Evolutionary conservation across 2,888 invertebrate genomes (phyloP), one percentile per base, ranked within the genome.

Genomic region (Andricus curvator): DNA sequence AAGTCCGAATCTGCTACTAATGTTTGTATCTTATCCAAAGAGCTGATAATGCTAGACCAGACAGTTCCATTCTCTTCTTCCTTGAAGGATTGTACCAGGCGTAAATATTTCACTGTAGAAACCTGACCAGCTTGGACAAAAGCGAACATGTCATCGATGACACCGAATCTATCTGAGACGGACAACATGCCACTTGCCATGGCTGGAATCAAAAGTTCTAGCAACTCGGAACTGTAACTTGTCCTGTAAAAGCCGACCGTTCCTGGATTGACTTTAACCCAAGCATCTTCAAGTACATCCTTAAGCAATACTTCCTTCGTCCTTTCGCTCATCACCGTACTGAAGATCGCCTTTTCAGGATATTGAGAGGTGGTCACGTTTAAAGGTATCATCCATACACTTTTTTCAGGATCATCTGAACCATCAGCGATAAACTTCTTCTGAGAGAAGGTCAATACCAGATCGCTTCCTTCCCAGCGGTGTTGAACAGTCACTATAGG

Each of bases 31-130:
- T 96, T 96, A 25, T 95, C 94, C 80, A 98, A 93, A 87, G 96
- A 96, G 91, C 96, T 96, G 77, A 95, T 95, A 85, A 98, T 96
- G 1, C 96, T 96, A 13, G 96, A 96, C 98, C 99, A 99, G 0
- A 99, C 99, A 0, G 98, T 98, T 93, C 96, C 99, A 93, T 99
- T 97, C 51, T 95, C 96, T 93, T 99, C 98, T 86, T 96, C 95
- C 84, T 95, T 94, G 91, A 96, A 98, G 0, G 98, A 97, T 88
- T 96, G 95, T 90, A 98, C 95, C 25, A 99, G 94, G 90, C 96
- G 95, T 80, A 99, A 93, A 1, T 96, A 96, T 91, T 97, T 96
- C 0, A 96, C 96, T 20, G 98, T 97, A 83, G 96, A 95, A 8
- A 96, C 95, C 85, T 96, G 95, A 0, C 98, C 98, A 9, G 98